These are phyloP conservation scores for Montifringilla adamsi DNA, from an alignment of 2,113 vertebrate species.

Conservation along the genomic window DNA sequence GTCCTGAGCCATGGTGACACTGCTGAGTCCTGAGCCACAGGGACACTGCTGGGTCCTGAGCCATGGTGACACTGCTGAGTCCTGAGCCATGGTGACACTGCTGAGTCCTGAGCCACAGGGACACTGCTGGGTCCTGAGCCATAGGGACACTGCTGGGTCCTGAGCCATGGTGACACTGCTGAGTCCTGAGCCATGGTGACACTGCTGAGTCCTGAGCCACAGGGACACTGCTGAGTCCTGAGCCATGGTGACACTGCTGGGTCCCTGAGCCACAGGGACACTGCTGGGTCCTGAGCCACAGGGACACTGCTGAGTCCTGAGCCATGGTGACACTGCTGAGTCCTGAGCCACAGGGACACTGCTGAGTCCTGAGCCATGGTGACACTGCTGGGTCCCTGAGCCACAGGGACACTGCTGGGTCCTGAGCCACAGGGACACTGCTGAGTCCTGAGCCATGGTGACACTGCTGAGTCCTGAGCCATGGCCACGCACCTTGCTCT, in stretches of 20 bases:
- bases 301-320: neutral
- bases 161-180: too few relatives aligned
- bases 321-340: neutral
- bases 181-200: neutral
- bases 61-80: neutral
- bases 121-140: too few relatives aligned
- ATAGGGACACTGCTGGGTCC: rapidly evolving
- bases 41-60: neutral
- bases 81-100: neutral
- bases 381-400: neutral
- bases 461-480: too few relatives aligned
- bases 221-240: too few relatives aligned
- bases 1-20: too few relatives aligned
- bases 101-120: too few relatives aligned
- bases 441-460: neutral
- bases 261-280: rapidly evolving
- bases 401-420: neutral
- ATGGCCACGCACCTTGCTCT: neutral
- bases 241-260: too few relatives aligned
- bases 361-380: too few relatives aligned
- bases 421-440: neutral
- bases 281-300: neutral
- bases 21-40: neutral
- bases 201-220: too few relatives aligned
- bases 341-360: too few relatives aligned